phyloP scores from a whole-genome alignment of 2,888 invertebrate species.

The Pseudolycoriella hygida region DNA sequence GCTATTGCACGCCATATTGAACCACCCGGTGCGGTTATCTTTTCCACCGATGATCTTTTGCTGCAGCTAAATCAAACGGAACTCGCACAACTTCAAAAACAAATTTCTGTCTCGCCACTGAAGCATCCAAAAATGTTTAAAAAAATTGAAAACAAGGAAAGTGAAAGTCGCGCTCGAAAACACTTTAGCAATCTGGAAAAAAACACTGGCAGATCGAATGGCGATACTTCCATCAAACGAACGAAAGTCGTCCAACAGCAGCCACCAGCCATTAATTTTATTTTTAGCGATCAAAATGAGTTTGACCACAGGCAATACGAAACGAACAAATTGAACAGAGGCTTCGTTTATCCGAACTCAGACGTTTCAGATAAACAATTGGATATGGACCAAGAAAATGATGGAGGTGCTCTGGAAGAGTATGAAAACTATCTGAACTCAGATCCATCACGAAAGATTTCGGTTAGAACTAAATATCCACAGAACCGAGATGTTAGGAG shows the following conservation, averaged over 20 bases:
- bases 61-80: conserved; percentile 26
- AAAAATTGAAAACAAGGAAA: conserved; percentile 16
- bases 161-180: too few relatives aligned
- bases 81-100: conserved; percentile 23
- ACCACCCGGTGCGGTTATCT: conserved; percentile 53
- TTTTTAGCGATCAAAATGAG: neutral
- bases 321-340: conserved; percentile 10
- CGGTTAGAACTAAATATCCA: conserved; percentile 24
- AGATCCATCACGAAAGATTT: conserved; percentile 19
- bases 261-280: neutral
- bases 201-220: neutral
- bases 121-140: conserved; percentile 29
- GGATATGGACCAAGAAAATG: neutral
- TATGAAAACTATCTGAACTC: conserved; percentile 23
- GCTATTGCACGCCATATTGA: conserved; percentile 42
- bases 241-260: neutral
- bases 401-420: conserved; percentile 18
- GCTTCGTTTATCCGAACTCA: neutral
- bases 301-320: neutral
- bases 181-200: neutral
- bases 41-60: conserved; percentile 40
- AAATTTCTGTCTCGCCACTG: conserved; percentile 19
- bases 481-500: conserved; percentile 26
- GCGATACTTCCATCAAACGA: neutral
- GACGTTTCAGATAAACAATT: too few relatives aligned